Evolutionary conservation across 2,113 vertebrate species (phyloP).

Genomic region (Sminthopsis crassicaudata): DNA sequence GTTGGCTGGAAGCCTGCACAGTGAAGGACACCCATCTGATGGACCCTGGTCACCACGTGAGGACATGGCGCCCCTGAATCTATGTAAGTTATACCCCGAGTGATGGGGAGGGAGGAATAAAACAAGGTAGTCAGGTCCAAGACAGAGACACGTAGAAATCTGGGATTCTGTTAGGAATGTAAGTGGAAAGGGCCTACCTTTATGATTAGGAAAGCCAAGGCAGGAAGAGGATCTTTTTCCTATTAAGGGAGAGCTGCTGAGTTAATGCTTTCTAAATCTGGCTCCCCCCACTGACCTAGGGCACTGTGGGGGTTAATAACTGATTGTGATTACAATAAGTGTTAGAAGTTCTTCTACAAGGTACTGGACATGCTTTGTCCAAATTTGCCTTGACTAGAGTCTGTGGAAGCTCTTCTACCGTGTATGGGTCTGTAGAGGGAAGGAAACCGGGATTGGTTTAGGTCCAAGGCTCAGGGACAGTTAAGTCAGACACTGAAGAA

Average conservation of each 20-base stretch:
- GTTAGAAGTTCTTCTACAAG: not conserved
- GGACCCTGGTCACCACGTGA: constrained; percentile 82
- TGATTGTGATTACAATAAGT: not conserved
- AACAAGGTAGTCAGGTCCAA: not conserved
- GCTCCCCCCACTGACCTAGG: not conserved
- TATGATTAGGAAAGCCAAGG: not conserved
- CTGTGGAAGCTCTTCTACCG: not conserved
- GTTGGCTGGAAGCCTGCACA: constrained; percentile 83
- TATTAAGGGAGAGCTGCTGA: not conserved
- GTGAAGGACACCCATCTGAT: constrained; percentile 80
- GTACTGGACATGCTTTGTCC: not conserved
- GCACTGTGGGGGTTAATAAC: not conserved
- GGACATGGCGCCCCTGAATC: constrained; percentile 84
- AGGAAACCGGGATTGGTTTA: not conserved
- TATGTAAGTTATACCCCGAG: constrained; percentile 80
- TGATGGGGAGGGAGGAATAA: not conserved
- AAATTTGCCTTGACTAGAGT: not conserved
- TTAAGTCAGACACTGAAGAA: not conserved
- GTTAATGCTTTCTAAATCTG: not conserved
- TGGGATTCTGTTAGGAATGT: not conserved
- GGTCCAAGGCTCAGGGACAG: too few relatives aligned
- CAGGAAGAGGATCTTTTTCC: not conserved
- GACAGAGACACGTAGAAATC: not conserved
- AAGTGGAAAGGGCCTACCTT: not conserved
- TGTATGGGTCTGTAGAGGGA: not conserved